These are phyloP conservation scores for Arizona elegans DNA, from an alignment of 2,113 vertebrate genomes.

Conservation along the genomic window DNA sequence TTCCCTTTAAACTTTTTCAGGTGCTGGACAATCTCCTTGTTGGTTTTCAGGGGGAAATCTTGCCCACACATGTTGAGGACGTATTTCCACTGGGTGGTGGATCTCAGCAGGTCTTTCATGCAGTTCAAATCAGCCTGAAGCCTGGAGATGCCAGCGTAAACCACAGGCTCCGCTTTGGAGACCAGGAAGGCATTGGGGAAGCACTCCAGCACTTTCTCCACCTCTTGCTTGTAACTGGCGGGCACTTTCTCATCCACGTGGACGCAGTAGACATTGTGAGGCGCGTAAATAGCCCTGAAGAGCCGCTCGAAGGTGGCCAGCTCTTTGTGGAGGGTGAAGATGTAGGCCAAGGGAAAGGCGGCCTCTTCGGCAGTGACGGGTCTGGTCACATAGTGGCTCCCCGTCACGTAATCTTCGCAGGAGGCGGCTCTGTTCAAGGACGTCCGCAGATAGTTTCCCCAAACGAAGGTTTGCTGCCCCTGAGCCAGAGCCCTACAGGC, in stretches of 20 bases:
- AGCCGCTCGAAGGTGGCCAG: slow-evolving; percentile 62
- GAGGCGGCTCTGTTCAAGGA: neutral
- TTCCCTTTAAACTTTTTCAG: slow-evolving; percentile 63
- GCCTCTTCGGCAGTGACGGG: slow-evolving; percentile 62
- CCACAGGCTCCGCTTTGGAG: slow-evolving; percentile 54
- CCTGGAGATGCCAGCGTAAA: slow-evolving; percentile 67
- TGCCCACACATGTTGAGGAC: slow-evolving; percentile 70
- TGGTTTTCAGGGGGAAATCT: slow-evolving; percentile 71
- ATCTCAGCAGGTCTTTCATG: slow-evolving; percentile 56
- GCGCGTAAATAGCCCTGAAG: slow-evolving; percentile 65
- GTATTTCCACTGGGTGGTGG: slow-evolving; percentile 53
- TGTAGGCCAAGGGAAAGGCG: slow-evolving; percentile 63
- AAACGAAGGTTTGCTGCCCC: neutral
- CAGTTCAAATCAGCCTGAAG: slow-evolving; percentile 70
- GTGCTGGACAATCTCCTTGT: slow-evolving; percentile 61
- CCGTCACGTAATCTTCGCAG: slow-evolving; percentile 42
- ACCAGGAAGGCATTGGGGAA: slow-evolving; percentile 66
- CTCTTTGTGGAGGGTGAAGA: slow-evolving; percentile 67
- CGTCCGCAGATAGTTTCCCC: neutral
- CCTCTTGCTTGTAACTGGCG: neutral
- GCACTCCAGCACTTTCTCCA: slow-evolving; percentile 50
- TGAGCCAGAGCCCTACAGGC: slow-evolving; percentile 2
- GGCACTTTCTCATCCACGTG: slow-evolving; percentile 66
- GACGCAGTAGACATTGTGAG: slow-evolving; percentile 70
- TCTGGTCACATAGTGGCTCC: slow-evolving; percentile 53